These are phyloP conservation scores for Brachypteracias leptosomus DNA, from an alignment of 2,113 vertebrate genomes.

Conservation along the genomic window DNA sequence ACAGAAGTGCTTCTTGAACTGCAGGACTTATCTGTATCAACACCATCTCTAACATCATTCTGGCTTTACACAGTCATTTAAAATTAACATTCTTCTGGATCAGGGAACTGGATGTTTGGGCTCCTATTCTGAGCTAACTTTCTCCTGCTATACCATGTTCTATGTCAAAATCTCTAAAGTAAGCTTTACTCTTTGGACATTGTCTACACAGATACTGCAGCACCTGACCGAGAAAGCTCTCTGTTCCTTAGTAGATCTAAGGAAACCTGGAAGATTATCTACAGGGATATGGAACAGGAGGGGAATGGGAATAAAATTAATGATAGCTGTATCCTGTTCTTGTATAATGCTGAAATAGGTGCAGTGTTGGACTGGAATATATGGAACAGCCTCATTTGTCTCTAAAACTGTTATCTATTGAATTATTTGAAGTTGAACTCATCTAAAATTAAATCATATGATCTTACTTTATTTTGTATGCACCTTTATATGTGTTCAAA, in stretches of 20 bases:
- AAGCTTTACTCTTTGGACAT: neutral
- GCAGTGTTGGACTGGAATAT: neutral
- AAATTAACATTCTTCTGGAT: neutral
- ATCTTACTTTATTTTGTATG: neutral
- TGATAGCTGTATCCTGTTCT: neutral
- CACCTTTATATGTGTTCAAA: neutral
- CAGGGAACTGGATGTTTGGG: neutral
- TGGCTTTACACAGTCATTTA: neutral
- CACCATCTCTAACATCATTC: neutral
- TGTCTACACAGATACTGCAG: neutral
- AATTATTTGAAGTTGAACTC: neutral
- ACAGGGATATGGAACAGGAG: neutral
- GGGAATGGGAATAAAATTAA: neutral
- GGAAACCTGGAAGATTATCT: neutral
- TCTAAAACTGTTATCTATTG: neutral
- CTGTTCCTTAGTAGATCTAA: neutral
- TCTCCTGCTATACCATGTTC: neutral
- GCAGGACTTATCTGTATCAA: neutral
- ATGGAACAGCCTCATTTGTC: neutral
- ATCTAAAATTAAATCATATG: neutral
- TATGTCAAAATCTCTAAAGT: neutral
- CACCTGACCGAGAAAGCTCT: neutral
- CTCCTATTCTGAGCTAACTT: neutral
- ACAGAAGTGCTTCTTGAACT: neutral
- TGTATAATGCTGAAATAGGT: neutral